Percentiles rank a stretch among this genome's conserved stretches.
These are phyloP conservation scores for Oophaga pumilio DNA, from an alignment of 2,113 vertebrate genomes.

Conservation along the genomic window DNA sequence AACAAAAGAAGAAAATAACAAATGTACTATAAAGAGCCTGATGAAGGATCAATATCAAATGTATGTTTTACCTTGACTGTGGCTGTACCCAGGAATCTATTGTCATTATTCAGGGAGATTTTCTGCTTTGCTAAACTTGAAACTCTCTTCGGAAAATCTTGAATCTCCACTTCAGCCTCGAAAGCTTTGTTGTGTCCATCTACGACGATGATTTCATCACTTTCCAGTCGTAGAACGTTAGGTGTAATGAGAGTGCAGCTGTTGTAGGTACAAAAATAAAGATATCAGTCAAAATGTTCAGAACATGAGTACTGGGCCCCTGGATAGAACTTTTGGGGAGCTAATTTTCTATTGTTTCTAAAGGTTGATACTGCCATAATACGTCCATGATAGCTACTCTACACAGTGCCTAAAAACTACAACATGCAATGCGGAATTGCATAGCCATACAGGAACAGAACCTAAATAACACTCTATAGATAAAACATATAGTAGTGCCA, in stretches of 20 bases:
- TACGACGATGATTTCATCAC: conserved; percentile 51
- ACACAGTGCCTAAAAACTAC: neutral
- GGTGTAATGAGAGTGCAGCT: conserved; percentile 44
- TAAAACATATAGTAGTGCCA: neutral
- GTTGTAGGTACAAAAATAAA: neutral
- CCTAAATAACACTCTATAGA: neutral
- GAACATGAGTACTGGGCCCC: neutral
- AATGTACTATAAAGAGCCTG: neutral
- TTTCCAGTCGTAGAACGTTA: conserved; percentile 38
- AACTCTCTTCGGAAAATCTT: conserved; percentile 11
- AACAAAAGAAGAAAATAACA: neutral
- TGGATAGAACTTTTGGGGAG: neutral
- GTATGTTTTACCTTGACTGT: conserved; percentile 23
- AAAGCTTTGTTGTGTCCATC: conserved; percentile 11
- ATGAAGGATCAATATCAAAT: neutral
- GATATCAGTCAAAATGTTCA: neutral
- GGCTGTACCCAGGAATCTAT: conserved; percentile 11
- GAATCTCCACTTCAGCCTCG: conserved; percentile 29
- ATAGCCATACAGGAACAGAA: neutral
- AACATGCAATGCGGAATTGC: neutral
- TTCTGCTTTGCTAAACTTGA: neutral
- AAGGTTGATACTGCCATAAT: neutral
- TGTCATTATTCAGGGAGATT: conserved; percentile 1
- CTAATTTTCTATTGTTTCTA: neutral
- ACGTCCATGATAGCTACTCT: neutral